phyloP scores from a whole-genome alignment of 2,888 invertebrate species.

The Nasonovia ribisnigri region DNA sequence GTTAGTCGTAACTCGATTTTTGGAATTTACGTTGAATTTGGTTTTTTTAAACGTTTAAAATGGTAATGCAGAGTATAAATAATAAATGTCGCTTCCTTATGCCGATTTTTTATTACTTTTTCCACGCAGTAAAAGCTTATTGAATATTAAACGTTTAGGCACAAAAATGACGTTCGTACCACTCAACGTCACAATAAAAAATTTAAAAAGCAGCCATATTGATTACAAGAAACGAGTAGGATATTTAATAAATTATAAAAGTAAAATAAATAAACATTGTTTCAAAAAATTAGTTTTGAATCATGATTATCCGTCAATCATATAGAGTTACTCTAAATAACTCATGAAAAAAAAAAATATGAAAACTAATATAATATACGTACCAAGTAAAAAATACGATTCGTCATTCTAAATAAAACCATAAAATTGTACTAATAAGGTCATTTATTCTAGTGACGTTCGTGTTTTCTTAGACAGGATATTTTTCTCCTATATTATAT shows the following conservation, averaged over 20 bases:
- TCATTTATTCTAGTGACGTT: background rate
- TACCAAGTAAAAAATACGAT: background rate
- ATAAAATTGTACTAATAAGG: background rate
- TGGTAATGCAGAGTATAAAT: background rate
- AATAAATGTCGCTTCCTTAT: background rate
- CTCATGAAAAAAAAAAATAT: background rate
- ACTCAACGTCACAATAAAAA: background rate
- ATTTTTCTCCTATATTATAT: background rate
- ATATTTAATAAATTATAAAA: background rate
- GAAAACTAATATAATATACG: background rate
- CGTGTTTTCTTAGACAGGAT: constrained; percentile 15
- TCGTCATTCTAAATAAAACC: constrained; percentile 21
- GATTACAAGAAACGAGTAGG: background rate
- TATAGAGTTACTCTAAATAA: background rate
- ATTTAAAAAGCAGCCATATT: background rate
- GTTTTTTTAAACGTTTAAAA: background rate
- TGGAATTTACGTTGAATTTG: background rate
- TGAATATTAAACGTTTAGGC: background rate
- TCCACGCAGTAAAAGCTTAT: background rate
- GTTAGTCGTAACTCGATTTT: background rate
- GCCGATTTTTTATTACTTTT: background rate
- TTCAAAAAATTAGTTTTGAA: background rate
- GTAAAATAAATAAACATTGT: background rate
- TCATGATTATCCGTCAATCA: background rate
- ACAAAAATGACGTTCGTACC: background rate